phyloP scores from a whole-genome alignment of 2,888 invertebrate genomes.

The Amaurobius ferox region DNA sequence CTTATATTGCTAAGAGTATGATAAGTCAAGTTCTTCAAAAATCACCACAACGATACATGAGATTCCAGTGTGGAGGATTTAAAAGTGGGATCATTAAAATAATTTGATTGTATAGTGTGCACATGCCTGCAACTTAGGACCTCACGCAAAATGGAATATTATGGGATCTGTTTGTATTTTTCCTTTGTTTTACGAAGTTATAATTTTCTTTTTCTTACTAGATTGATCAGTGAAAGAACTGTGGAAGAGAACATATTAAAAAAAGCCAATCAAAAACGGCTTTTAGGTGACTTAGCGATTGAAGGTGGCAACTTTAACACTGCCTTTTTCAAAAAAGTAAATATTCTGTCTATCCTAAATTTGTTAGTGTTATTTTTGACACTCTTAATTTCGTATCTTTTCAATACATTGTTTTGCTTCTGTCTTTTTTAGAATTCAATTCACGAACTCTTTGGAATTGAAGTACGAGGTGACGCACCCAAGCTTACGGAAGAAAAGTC shows the following conservation, averaged over 20 bases:
- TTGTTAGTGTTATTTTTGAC: background rate
- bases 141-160: too few species aligned
- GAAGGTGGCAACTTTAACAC: slow-evolving; percentile 99
- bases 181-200: too few species aligned
- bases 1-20: too few species aligned
- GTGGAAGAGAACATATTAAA: slow-evolving; percentile 99
- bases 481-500: slow-evolving; percentile 41
- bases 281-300: slow-evolving; percentile 97
- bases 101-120: too few species aligned
- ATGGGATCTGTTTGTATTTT: too few species aligned
- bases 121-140: too few species aligned
- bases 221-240: slow-evolving; percentile 96
- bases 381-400: background rate
- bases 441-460: slow-evolving; percentile 91
- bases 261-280: slow-evolving; percentile 97
- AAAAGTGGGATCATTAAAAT: too few species aligned
- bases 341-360: background rate
- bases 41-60: too few species aligned
- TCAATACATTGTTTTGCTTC: background rate
- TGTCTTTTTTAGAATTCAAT: slow-evolving; percentile 85
- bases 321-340: slow-evolving; percentile 91
- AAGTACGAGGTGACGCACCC: slow-evolving; percentile 80
- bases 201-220: too few species aligned
- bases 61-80: too few species aligned
- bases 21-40: too few species aligned